Percentiles rank a stretch among this genome's conserved stretches.
Conservation (phyloP, 2,113 vertebrate genomes). For the Myiozetetes cayanensis region DNA sequence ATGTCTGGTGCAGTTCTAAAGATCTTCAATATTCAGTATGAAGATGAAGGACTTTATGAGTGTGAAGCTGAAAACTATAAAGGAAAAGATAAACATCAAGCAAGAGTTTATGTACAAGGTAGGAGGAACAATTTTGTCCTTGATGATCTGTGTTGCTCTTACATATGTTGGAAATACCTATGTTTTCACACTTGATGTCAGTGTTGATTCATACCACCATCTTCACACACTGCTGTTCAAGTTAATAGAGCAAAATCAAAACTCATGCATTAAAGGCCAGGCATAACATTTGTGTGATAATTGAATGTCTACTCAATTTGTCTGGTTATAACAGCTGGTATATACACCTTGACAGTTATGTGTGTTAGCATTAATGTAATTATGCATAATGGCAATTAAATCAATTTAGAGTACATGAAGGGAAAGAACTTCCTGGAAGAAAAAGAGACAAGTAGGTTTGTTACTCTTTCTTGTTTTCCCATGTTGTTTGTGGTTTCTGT, state of each 20-base stretch:
- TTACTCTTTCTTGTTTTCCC: neutral
- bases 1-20: conserved; percentile 87
- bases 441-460: neutral
- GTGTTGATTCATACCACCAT: neutral
- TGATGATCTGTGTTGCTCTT: neutral
- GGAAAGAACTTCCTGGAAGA: neutral
- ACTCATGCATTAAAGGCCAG: neutral
- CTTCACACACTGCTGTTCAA: neutral
- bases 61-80: conserved; percentile 91
- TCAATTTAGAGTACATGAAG: neutral
- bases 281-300: neutral
- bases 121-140: neutral
- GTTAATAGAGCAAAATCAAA: neutral
- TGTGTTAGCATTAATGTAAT: neutral
- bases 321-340: neutral
- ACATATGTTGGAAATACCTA: neutral
- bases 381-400: neutral
- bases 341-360: neutral
- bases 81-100: conserved; percentile 88
- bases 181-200: neutral
- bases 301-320: neutral
- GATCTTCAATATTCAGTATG: conserved; percentile 88
- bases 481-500: neutral
- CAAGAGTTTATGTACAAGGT: conserved; percentile 89
- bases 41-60: conserved; percentile 88